Evolutionary conservation across 1,140 invertebrate genomes (phyloP).

Genomic region (Cherax quadricarinatus): DNA sequence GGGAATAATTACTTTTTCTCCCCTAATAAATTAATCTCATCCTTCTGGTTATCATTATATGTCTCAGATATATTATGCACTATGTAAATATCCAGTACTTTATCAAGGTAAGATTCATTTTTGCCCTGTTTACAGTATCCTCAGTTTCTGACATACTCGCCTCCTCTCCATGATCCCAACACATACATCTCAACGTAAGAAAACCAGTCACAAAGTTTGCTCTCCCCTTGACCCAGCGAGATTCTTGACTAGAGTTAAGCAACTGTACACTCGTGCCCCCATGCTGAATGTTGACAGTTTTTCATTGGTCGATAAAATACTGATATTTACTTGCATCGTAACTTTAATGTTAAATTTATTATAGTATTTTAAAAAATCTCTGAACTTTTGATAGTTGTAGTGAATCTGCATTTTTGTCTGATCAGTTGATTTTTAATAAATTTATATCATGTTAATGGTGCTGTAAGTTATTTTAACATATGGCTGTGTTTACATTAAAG

Average conservation of each 20-base stretch:
- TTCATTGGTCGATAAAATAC: slow-evolving; percentile 1
- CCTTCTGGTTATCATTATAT: too few relatives aligned
- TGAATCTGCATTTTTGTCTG: too few relatives aligned
- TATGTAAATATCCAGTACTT: not conserved
- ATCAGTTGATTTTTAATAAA: too few relatives aligned
- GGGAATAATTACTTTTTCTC: too few relatives aligned
- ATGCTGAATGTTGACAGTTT: slow-evolving; percentile 3
- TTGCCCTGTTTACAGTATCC: not conserved
- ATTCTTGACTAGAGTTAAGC: not conserved
- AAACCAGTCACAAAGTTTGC: not conserved
- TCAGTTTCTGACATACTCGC: not conserved
- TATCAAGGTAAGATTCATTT: not conserved
- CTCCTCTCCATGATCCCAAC: not conserved
- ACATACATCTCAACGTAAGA: not conserved
- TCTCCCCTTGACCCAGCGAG: not conserved
- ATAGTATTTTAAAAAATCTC: too few relatives aligned
- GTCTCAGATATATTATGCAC: not conserved
- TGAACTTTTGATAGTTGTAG: too few relatives aligned
- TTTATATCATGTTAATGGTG: too few relatives aligned
- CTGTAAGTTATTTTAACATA: too few relatives aligned
- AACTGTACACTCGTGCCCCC: slow-evolving; percentile 10
- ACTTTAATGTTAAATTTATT: not conserved
- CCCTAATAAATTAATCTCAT: too few relatives aligned
- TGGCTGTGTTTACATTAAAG: too few relatives aligned
- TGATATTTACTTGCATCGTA: not conserved